Evolutionary conservation across 2,888 invertebrate genomes (phyloP).

Genomic region (Hemaris fuciformis): DNA sequence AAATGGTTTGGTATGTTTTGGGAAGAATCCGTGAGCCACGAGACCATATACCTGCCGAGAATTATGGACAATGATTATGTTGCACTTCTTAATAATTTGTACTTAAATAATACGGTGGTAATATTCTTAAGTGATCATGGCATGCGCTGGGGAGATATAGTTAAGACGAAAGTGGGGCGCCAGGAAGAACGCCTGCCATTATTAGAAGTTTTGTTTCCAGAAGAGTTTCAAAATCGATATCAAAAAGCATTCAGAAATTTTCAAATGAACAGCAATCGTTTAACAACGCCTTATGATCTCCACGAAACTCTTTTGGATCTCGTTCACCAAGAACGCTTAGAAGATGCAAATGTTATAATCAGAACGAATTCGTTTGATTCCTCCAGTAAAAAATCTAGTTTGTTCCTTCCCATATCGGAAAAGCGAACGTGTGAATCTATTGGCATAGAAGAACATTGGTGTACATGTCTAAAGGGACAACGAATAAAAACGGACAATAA

Average conservation of each 20-base stretch:
- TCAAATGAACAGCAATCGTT: slow-evolving; percentile 81
- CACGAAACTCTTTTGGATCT: slow-evolving; percentile 88
- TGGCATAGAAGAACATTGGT: slow-evolving; percentile 90
- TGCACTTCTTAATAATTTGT: slow-evolving; percentile 76
- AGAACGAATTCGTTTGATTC: slow-evolving; percentile 48
- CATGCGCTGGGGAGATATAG: slow-evolving; percentile 89
- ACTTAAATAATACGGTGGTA: slow-evolving; percentile 84
- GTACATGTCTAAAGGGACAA: slow-evolving; percentile 86
- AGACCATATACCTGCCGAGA: slow-evolving; percentile 87
- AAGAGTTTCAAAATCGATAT: slow-evolving; percentile 84
- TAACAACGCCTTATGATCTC: slow-evolving; percentile 89
- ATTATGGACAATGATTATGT: slow-evolving; percentile 85
- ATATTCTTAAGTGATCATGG: slow-evolving; percentile 94
- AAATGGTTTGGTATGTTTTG: slow-evolving; percentile 91
- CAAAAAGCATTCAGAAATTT: slow-evolving; percentile 83
- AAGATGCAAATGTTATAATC: slow-evolving; percentile 34
- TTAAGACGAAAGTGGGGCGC: slow-evolving; percentile 89
- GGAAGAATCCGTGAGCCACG: slow-evolving; percentile 90
- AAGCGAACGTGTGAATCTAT: slow-evolving; percentile 87
- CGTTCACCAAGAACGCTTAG: slow-evolving; percentile 59
- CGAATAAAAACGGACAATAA: slow-evolving; percentile 74
- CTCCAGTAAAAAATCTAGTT: slow-evolving; percentile 81
- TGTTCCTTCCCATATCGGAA: slow-evolving; percentile 86
- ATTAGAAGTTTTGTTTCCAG: slow-evolving; percentile 85
- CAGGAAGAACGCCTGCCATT: slow-evolving; percentile 93